Conservation (phyloP, 1,140 invertebrate species). For the Akabosia matsudoensis region DNA sequence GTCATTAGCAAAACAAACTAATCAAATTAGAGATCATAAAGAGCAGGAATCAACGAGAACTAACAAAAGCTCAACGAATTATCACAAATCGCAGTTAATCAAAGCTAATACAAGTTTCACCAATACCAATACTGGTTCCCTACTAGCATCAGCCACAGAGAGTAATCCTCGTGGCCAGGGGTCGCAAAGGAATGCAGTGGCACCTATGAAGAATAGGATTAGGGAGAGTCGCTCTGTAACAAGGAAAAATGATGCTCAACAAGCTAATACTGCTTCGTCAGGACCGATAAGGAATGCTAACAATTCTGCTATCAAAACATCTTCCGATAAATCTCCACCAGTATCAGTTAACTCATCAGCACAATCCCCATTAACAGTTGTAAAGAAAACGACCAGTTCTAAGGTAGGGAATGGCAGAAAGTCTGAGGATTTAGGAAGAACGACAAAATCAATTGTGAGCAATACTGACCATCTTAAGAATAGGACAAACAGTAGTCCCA, state of each 20-base stretch:
- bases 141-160: background rate
- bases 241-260: background rate
- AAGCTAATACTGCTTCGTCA: background rate
- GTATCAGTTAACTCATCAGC: background rate
- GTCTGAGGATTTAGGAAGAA: background rate
- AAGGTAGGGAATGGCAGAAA: no score
- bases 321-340: no score
- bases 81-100: background rate
- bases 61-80: background rate
- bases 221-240: background rate
- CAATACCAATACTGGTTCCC: background rate
- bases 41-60: background rate
- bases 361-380: background rate
- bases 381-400: background rate
- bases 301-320: background rate
- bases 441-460: background rate
- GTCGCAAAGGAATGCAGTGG: background rate
- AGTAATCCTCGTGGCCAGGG: background rate
- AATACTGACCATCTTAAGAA: background rate
- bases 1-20: slow-evolving; percentile 10
- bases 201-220: background rate
- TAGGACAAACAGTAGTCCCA: background rate
- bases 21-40: slow-evolving; percentile 2
- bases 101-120: background rate
- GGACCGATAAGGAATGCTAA: background rate